These are phyloP conservation scores for Luidia sarsii DNA, from an alignment of 53 echinoderm and acorn worm genomes.

Conservation along the genomic window DNA sequence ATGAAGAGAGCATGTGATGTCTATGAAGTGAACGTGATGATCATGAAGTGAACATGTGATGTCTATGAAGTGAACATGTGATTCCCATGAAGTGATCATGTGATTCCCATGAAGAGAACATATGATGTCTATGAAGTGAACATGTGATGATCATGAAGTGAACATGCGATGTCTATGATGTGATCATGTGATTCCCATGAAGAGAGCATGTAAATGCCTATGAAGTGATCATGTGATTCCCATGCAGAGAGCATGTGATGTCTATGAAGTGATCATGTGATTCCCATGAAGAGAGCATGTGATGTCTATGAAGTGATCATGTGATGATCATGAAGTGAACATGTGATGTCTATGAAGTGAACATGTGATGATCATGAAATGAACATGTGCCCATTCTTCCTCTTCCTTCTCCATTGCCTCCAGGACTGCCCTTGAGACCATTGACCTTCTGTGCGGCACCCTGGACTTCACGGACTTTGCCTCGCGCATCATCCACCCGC, in stretches of 20 bases:
- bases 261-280: too few species aligned
- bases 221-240: too few species aligned
- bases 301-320: not conserved
- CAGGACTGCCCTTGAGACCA: conserved; percentile 87
- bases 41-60: too few species aligned
- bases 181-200: not conserved
- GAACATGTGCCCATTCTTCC: not conserved
- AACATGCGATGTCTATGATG: not conserved
- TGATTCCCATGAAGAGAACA: too few species aligned
- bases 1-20: not conserved
- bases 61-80: not conserved
- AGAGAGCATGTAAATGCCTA: not conserved
- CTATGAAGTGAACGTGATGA: not conserved
- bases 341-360: not conserved
- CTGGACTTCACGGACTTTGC: conserved; percentile 98
- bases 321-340: not conserved
- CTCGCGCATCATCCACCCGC: conserved; percentile 94
- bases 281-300: too few species aligned
- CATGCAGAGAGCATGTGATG: not conserved
- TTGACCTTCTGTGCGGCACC: conserved; percentile 90
- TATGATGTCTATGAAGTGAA: not conserved
- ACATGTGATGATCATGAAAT: not conserved
- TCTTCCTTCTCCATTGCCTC: not conserved
- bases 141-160: not conserved
- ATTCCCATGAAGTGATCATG: not conserved